Base-by-base conservation (phyloP, 2,113 vertebrate genomes). In the Scolopax mira region DNA sequence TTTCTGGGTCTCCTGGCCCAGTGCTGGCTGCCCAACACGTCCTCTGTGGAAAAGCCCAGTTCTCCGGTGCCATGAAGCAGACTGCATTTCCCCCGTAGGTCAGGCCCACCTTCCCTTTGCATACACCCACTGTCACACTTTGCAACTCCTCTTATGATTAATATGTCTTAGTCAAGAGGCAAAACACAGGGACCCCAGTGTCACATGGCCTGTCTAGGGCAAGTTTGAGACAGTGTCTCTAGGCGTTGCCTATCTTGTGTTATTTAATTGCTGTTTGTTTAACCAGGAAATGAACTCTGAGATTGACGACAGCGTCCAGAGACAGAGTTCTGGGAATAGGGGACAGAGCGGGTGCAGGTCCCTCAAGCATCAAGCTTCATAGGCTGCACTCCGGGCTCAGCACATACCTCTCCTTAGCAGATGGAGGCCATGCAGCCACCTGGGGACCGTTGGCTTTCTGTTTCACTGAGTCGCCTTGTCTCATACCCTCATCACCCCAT, bases 251-350 rank as follows among this genome's bases (percentile, higher is more conserved):
- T 94, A 70, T 82, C 83, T 95, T 89, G n/a, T 89, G 88, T 96
- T 97, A 92, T 97, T 98, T 98, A 98, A 98, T 88, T 96, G 93
- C 94, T 97, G 97, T 97, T 97, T 98, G 94, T 95, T 97, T 98
- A 97, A 98, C 94, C 96, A 97, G 97, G 96, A 98, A 98, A 97
- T 97, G 91, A 97, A 96, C 97, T 96, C 81, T 21, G 51, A 79
- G 94, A 90, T 18, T 97, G 95, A 96, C 42, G 79, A 93, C 91
- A 91, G 95, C 85, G 69, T 95, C 91, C 82, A n/a, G 95, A 95
- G 95, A 89, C 89, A 79, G 90, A 89, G 84, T 97, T 97, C 97
- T 98, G 95, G 92, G 93, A 98, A 96, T 55, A 89, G 79, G 65
- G 74, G 52, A 75, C 72, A 39, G 13, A 81, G 51, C 17, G 57